These are phyloP conservation scores for Hoplostethus atlanticus DNA, from an alignment of 2,797 vertebrate genomes.

Conservation along the genomic window DNA sequence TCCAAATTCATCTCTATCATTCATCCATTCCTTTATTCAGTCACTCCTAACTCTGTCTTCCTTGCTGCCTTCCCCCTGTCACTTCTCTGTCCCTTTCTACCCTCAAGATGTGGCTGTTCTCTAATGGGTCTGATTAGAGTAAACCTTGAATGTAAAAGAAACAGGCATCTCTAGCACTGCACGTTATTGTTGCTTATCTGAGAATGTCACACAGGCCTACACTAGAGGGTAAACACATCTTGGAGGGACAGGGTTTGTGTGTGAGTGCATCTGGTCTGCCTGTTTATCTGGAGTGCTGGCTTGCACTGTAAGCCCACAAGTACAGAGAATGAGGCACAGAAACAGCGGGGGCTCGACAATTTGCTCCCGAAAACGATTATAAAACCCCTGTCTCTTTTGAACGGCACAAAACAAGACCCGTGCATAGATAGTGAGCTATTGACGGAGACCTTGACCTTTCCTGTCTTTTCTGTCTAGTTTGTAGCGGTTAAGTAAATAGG, in stretches of 20 bases:
- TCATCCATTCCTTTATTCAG: conserved; percentile 7
- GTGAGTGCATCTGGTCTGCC: conserved; percentile 8
- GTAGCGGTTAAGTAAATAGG: conserved; percentile 15
- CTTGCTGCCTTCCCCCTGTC: neutral
- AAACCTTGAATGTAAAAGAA: conserved; percentile 46
- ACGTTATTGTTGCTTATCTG: conserved; percentile 49
- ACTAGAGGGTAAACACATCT: conserved; percentile 21
- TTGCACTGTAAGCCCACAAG: conserved; percentile 12
- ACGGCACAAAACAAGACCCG: conserved; percentile 1
- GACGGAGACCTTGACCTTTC: conserved; percentile 18
- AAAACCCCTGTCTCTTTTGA: conserved; percentile 10
- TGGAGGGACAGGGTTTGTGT: conserved; percentile 42
- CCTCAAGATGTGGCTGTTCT: conserved; percentile 41
- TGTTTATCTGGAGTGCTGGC: conserved; percentile 4
- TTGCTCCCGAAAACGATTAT: conserved; percentile 7
- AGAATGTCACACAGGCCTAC: conserved; percentile 25
- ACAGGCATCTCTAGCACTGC: conserved; percentile 34
- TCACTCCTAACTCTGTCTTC: neutral
- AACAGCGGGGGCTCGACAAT: neutral
- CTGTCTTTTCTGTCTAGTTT: neutral
- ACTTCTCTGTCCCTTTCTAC: conserved; percentile 30
- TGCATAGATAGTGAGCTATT: conserved; percentile 12
- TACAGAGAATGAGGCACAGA: conserved; percentile 13
- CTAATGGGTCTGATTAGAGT: conserved; percentile 59
- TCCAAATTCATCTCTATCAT: conserved; percentile 21